These are phyloP conservation scores for Aphodius granarius DNA, from an alignment of 2,888 invertebrate genomes.

Conservation along the genomic window DNA sequence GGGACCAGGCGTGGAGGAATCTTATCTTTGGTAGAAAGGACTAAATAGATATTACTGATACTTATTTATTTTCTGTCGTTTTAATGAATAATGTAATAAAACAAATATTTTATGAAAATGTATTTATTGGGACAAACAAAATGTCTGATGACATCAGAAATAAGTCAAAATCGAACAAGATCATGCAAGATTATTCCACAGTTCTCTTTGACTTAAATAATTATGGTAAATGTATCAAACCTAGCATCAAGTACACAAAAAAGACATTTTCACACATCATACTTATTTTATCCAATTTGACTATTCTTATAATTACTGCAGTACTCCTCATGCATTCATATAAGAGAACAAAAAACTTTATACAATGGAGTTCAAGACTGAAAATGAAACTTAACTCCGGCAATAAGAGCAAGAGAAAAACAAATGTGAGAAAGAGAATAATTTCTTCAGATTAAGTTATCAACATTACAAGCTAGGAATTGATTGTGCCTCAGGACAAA, in stretches of 20 bases:
- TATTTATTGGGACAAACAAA: not conserved
- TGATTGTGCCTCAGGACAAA: not conserved
- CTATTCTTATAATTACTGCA: not conserved
- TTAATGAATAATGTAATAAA: no score
- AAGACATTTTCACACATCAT: not conserved
- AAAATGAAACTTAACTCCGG: not conserved
- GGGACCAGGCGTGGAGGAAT: no score
- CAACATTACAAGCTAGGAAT: not conserved
- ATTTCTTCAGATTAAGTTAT: not conserved
- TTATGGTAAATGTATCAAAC: not conserved
- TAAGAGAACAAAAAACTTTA: not conserved
- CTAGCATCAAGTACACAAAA: not conserved
- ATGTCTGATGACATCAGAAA: not conserved
- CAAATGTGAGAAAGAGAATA: not conserved
- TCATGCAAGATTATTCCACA: not conserved
- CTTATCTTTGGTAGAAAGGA: no score
- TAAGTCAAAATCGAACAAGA: not conserved
- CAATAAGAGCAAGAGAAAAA: not conserved
- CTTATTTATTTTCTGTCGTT: no score
- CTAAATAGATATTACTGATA: no score
- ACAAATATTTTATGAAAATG: not conserved
- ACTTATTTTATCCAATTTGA: not conserved
- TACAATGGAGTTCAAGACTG: not conserved
- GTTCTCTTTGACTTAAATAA: not conserved
- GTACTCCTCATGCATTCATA: not conserved